These are phyloP conservation scores for Harpalus rufipes DNA, from an alignment of 2,888 invertebrate genomes.

Conservation along the genomic window DNA sequence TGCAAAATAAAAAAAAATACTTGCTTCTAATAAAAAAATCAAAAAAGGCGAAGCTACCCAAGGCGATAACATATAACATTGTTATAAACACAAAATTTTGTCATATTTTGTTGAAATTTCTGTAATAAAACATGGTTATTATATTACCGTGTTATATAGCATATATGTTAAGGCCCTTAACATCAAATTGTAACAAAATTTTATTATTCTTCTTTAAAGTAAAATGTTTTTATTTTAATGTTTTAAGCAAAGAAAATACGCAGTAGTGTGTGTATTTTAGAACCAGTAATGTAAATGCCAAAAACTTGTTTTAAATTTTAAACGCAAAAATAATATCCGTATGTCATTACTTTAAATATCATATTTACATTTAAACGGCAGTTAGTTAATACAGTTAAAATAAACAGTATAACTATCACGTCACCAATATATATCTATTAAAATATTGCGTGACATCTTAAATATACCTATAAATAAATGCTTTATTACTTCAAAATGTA, in stretches of 20 bases:
- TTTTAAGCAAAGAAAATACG: slow-evolving; percentile 6
- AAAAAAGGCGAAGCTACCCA: too few relatives aligned
- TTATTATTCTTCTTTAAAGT: neutral
- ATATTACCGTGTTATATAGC: too few relatives aligned
- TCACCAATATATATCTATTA: neutral
- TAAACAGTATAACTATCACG: neutral
- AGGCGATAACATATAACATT: too few relatives aligned
- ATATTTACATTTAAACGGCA: neutral
- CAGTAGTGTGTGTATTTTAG: neutral
- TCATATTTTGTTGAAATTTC: too few relatives aligned
- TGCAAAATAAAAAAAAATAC: too few relatives aligned
- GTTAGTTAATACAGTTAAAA: neutral
- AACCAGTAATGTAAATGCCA: slow-evolving; percentile 21
- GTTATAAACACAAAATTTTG: too few relatives aligned
- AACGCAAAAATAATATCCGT: neutral
- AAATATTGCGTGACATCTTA: neutral
- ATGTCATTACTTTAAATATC: neutral
- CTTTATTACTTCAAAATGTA: slow-evolving; percentile 4
- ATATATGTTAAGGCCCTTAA: too few relatives aligned
- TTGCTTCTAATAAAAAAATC: too few relatives aligned
- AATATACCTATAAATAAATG: slow-evolving; percentile 20
- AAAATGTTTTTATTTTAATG: neutral
- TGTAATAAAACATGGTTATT: too few relatives aligned
- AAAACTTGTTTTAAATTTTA: slow-evolving; percentile 26
- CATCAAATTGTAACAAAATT: too few relatives aligned